Evolutionary conservation across 2,113 vertebrate species (phyloP), one percentile per base, ranked within the genome.

Genomic region (Lophura nycthemera): DNA sequence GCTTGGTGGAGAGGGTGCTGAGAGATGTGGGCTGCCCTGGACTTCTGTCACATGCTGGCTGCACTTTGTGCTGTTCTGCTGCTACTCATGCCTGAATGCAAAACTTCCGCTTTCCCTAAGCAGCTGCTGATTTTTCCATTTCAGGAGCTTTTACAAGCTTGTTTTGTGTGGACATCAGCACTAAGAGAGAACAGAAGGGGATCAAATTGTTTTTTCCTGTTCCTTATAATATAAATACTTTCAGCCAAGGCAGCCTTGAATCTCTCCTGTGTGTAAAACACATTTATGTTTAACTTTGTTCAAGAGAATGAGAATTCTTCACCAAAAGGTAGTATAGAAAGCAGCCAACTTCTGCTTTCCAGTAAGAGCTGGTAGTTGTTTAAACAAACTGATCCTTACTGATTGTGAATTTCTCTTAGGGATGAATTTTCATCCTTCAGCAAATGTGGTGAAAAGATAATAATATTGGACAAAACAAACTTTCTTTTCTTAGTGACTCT

Each of bases 341-440:
- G 40, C 71, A 30, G 40, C 36, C 36, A 60, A 22, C 88, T 95
- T 90, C 70, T 29, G 34, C 12, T 92, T 21, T 32, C 72, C 7
- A 79, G 19, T 56, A 66, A 18, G 16, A 63, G 20, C 6, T 74
- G 64, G 13, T 42, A 19, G 70, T 73, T 45, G 12, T 66, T 93
- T 92, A 66, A 91, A 59, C 64, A 84, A 93, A 69, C 14, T 5
- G 4, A 13, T 67, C 77, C 42, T 77, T 70, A 22, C 38, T 83
- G 64, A 79, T 85, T 87, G 56, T 88, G 79, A 77, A 52, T 86
- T 73, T 80, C 72, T 92, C n/a, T 60, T 6, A 52, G 63, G 38
- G 78, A 43, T 63, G 8, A 34, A 66, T 85, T 89, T 88, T 50
- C 21, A 85, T 38, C 47, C 56, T 91, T 79, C 34, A 87, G 86